These are phyloP conservation scores for Saturnia pavonia DNA, from an alignment of 2,888 invertebrate species.

Conservation along the genomic window DNA sequence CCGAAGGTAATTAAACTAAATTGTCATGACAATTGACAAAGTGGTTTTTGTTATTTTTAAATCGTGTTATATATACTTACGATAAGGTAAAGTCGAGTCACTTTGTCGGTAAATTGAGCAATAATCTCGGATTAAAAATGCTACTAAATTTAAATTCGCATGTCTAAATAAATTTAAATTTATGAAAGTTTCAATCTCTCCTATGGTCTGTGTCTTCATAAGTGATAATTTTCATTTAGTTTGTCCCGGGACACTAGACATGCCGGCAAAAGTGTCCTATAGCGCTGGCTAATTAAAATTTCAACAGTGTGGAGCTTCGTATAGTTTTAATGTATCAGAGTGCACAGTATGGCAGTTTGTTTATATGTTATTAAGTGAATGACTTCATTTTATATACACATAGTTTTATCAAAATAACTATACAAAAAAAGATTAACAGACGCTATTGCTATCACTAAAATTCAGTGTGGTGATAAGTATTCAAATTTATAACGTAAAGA, in stretches of 20 bases:
- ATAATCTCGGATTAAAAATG: background rate
- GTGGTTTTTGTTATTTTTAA: too few relatives aligned
- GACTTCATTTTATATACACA: too few relatives aligned
- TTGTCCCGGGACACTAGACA: slow-evolving; percentile 1
- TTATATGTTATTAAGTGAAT: background rate
- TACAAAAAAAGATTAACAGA: too few relatives aligned
- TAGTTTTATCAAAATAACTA: too few relatives aligned
- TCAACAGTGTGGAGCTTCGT: slow-evolving; percentile 9
- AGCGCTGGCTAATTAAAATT: slow-evolving; percentile 17
- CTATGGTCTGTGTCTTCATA: slow-evolving; percentile 3
- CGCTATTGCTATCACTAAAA: too few relatives aligned
- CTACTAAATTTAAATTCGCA: background rate
- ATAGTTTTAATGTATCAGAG: background rate
- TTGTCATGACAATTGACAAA: too few relatives aligned
- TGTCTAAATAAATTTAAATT: background rate
- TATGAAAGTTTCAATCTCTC: slow-evolving; percentile 5
- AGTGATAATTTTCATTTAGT: slow-evolving; percentile 14
- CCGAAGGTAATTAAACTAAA: too few relatives aligned
- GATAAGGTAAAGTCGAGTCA: background rate
- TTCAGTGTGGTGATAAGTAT: too few relatives aligned
- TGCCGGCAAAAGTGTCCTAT: slow-evolving; percentile 1
- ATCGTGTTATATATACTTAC: background rate
- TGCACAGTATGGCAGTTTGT: background rate
- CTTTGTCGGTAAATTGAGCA: background rate
- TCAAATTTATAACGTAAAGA: background rate